A percentile compares a stretch with the other conserved stretches of the same genome.
These are phyloP conservation scores for Apteryx mantelli DNA, from an alignment of 2,113 vertebrate species.

Conservation along the genomic window DNA sequence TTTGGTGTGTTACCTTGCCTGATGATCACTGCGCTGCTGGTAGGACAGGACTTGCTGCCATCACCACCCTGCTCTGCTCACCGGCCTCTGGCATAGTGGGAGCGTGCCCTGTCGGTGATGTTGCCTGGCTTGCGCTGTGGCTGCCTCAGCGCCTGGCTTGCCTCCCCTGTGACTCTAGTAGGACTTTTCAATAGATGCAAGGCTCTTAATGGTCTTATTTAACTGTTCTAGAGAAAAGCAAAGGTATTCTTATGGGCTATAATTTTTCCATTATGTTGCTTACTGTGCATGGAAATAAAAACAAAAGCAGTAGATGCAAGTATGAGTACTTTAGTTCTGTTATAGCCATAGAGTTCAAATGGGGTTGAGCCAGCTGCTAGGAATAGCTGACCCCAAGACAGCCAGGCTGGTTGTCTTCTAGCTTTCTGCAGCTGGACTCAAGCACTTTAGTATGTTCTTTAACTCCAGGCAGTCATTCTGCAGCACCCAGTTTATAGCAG, in stretches of 20 bases:
- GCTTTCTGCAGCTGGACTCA: neutral
- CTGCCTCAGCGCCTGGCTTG: neutral
- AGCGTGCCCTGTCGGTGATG: neutral
- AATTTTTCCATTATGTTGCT: neutral
- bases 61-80: neutral
- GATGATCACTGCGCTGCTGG: too few relatives aligned
- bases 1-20: neutral
- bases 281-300: neutral
- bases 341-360: neutral
- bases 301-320: neutral
- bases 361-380: neutral
- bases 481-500: fast-evolving
- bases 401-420: neutral
- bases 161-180: neutral
- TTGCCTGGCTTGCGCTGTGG: neutral
- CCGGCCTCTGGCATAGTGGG: neutral
- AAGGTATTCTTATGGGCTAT: neutral
- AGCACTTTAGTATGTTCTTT: neutral
- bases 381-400: neutral
- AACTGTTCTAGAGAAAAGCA: neutral
- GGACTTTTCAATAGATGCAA: neutral
- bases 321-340: neutral
- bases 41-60: neutral
- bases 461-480: neutral
- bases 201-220: neutral